Conservation (phyloP, 2,113 vertebrate genomes). For the Microcebus jonahi region DNA sequence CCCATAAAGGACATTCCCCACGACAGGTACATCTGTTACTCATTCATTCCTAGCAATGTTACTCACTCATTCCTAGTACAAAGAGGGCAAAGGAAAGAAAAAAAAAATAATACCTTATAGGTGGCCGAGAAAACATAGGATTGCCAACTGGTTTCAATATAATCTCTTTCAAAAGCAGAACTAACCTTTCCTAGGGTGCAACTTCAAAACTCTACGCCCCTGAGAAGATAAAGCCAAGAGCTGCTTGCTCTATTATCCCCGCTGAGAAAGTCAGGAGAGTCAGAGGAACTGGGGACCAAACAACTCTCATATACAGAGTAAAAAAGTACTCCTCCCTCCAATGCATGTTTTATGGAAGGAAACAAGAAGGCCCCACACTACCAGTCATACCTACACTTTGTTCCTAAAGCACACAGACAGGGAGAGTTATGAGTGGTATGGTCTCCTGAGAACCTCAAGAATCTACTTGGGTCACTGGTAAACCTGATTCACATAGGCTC, state of each 20-base stretch:
- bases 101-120: neutral
- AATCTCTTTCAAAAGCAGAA: conserved; percentile 15
- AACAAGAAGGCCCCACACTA: neutral
- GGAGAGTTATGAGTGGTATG: neutral
- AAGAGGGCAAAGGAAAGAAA: neutral
- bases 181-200: neutral
- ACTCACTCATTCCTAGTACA: neutral
- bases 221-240: conserved; percentile 38
- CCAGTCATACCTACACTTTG: neutral
- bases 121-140: conserved; percentile 36
- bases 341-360: neutral
- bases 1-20: neutral
- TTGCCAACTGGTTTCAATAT: conserved; percentile 1
- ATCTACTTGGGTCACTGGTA: neutral
- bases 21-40: neutral
- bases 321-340: neutral
- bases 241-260: neutral
- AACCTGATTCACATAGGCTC: neutral
- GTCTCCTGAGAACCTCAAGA: conserved; percentile 19
- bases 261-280: neutral
- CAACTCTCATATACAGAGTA: neutral
- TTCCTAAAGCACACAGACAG: neutral
- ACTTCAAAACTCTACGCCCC: conserved; percentile 37
- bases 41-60: neutral
- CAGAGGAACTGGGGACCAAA: neutral